Conservation (phyloP, 2,113 vertebrate species). For the Micromys minutus region DNA sequence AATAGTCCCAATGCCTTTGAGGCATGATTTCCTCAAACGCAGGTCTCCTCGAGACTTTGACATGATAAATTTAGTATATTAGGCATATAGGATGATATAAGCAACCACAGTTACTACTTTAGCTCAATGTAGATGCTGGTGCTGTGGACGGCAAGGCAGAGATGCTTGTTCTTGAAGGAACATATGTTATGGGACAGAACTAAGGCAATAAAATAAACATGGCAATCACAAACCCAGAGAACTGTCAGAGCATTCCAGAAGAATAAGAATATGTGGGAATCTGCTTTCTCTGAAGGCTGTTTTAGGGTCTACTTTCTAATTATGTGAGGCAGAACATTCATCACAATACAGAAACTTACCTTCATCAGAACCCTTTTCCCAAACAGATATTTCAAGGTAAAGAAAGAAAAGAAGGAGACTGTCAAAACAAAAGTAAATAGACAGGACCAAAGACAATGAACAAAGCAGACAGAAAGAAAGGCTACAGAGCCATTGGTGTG, state of each 20-base stretch:
- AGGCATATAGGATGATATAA: slow-evolving; percentile 29
- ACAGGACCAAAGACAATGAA: background rate
- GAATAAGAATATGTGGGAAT: background rate
- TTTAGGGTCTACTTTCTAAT: background rate
- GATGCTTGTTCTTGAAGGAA: background rate
- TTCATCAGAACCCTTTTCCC: background rate
- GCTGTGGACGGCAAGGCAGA: background rate
- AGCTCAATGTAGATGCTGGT: background rate
- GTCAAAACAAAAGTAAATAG: background rate
- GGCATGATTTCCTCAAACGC: slow-evolving; percentile 51
- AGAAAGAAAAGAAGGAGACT: background rate
- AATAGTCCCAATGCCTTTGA: slow-evolving; percentile 31
- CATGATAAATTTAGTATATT: slow-evolving; percentile 44
- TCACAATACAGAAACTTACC: background rate
- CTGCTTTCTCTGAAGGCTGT: background rate
- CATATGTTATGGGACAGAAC: background rate
- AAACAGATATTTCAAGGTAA: background rate
- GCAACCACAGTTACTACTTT: slow-evolving; percentile 40
- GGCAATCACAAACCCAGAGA: background rate
- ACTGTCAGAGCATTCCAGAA: background rate
- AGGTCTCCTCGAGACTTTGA: slow-evolving; percentile 59
- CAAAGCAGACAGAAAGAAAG: background rate
- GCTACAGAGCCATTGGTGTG: background rate
- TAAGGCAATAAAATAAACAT: background rate
- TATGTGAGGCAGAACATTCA: background rate